A percentile compares a stretch with the other conserved stretches of the same genome.
phyloP scores from a whole-genome alignment of 2,797 vertebrate species.

The Gymnodraco acuticeps region DNA sequence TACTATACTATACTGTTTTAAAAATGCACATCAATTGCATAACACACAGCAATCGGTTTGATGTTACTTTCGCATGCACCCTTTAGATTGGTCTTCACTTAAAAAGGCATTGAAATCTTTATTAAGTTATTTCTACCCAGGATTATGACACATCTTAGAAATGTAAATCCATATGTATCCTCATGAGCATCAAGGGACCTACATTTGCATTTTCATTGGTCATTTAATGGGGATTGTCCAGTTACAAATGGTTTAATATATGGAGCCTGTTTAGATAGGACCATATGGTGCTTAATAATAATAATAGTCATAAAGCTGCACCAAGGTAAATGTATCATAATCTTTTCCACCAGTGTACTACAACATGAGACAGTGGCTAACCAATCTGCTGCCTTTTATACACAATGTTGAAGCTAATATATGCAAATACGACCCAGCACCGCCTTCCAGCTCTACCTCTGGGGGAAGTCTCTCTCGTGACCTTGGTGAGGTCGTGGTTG shows the following conservation, averaged over 20 bases:
- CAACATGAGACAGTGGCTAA: slow-evolving; percentile 25
- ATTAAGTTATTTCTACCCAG: neutral
- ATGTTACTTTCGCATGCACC: neutral
- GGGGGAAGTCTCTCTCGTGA: slow-evolving; percentile 50
- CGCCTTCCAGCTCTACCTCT: slow-evolving; percentile 37
- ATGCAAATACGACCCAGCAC: slow-evolving; percentile 63
- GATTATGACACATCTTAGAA: slow-evolving; percentile 19
- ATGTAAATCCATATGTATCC: slow-evolving; percentile 29
- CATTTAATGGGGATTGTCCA: neutral
- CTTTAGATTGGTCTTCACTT: slow-evolving; percentile 1
- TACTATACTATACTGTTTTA: too few species aligned
- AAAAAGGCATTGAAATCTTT: neutral
- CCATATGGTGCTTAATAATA: neutral
- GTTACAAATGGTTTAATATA: slow-evolving; percentile 19
- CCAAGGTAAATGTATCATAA: slow-evolving; percentile 29
- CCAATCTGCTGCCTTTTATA: slow-evolving; percentile 12
- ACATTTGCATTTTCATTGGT: slow-evolving; percentile 27
- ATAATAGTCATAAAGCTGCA: neutral
- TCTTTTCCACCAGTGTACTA: slow-evolving; percentile 28
- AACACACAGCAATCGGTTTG: neutral
- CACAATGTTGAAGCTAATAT: slow-evolving; percentile 56
- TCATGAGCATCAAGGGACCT: slow-evolving; percentile 15
- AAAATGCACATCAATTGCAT: slow-evolving; percentile 16
- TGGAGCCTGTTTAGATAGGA: slow-evolving; percentile 25
- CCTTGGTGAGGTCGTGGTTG: slow-evolving; percentile 58